These are phyloP conservation scores for Muschampia plurimacula DNA, from an alignment of 2,888 invertebrate species.

Conservation along the genomic window DNA sequence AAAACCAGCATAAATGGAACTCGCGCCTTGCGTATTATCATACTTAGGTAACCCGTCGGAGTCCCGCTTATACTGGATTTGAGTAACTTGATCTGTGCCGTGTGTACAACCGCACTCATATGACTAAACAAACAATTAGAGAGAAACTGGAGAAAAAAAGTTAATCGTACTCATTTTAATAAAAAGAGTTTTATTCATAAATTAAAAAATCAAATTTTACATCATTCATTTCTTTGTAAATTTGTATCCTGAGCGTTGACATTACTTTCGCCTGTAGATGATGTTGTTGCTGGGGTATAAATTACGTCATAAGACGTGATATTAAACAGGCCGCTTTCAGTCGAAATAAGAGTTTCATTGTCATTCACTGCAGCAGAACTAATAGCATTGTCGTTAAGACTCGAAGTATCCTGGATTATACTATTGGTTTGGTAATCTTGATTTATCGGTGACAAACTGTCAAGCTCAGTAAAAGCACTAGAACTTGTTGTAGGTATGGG, in stretches of 20 bases:
- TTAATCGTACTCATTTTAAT: slow-evolving; percentile 19
- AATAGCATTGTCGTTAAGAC: slow-evolving; percentile 20
- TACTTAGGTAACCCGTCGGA: slow-evolving; percentile 18
- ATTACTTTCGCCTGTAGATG: slow-evolving; percentile 16
- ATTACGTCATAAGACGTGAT: slow-evolving; percentile 19
- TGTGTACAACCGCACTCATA: slow-evolving; percentile 18
- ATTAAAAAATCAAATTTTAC: slow-evolving; percentile 19
- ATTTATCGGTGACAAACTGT: slow-evolving; percentile 20
- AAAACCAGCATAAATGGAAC: slow-evolving; percentile 18
- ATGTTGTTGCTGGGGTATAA: slow-evolving; percentile 18
- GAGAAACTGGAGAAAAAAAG: slow-evolving; percentile 18
- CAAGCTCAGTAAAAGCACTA: slow-evolving; percentile 20
- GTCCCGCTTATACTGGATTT: slow-evolving; percentile 18
- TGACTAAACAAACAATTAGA: slow-evolving; percentile 12
- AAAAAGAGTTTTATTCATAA: slow-evolving; percentile 20
- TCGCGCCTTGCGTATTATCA: slow-evolving; percentile 18
- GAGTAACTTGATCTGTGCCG: slow-evolving; percentile 18
- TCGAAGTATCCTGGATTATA: slow-evolving; percentile 18
- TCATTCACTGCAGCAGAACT: slow-evolving; percentile 20
- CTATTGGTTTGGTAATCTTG: slow-evolving; percentile 20
- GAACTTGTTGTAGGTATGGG: slow-evolving; percentile 19
- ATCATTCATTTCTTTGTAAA: slow-evolving; percentile 20
- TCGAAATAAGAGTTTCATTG: slow-evolving; percentile 20
- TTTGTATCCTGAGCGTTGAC: slow-evolving; percentile 19
- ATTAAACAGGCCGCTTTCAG: slow-evolving; percentile 16